phyloP scores from a whole-genome alignment of 2,888 invertebrate species.

The Agrenia bidenticulata region DNA sequence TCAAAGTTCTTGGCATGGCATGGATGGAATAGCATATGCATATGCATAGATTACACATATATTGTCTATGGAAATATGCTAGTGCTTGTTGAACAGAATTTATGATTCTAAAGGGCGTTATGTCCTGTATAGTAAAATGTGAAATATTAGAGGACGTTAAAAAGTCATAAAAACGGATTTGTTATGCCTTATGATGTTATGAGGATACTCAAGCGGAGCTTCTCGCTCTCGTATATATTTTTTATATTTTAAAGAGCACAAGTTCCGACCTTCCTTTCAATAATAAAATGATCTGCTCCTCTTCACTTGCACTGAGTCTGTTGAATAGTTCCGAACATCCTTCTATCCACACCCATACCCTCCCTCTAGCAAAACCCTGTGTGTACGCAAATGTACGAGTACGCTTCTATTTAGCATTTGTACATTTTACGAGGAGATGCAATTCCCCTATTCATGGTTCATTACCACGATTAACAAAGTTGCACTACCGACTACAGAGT shows the following conservation, averaged over 20 bases:
- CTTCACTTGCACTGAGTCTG: not conserved
- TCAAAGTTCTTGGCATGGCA: no score
- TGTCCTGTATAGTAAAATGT: not conserved
- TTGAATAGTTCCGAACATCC: no score
- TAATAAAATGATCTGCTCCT: not conserved
- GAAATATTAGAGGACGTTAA: conserved; percentile 14
- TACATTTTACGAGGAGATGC: conserved; percentile 30
- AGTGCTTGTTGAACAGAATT: not conserved
- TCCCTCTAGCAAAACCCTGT: no score
- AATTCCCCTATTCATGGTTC: conserved; percentile 44
- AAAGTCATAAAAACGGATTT: conserved; percentile 16
- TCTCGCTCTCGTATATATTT: not conserved
- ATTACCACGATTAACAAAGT: conserved; percentile 48
- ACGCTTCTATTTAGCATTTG: no score
- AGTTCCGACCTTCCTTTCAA: not conserved
- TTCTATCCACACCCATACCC: no score
- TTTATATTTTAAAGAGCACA: not conserved
- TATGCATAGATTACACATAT: no score
- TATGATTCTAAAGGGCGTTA: not conserved
- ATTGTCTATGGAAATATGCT: no score
- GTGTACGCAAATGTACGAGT: no score
- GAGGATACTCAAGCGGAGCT: conserved; percentile 3
- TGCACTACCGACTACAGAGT: conserved; percentile 21
- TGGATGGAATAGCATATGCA: no score
- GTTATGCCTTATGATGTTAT: conserved; percentile 11